Percentiles rank a stretch among this genome's conserved stretches.
These are phyloP conservation scores for Clarias batrachus DNA, from an alignment of 2,113 vertebrate genomes.

Conservation along the genomic window DNA sequence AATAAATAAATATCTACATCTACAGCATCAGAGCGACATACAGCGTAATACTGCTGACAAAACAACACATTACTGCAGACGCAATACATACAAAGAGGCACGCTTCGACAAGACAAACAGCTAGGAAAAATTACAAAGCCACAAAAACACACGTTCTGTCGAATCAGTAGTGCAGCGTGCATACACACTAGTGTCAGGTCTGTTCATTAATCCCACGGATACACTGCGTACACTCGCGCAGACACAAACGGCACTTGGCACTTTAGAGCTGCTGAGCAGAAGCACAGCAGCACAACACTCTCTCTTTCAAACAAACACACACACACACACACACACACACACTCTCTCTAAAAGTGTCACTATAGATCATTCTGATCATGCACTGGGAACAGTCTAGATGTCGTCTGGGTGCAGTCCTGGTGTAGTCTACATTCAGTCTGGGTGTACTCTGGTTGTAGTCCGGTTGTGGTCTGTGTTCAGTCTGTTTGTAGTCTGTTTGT, in stretches of 20 bases:
- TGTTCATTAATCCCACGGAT: slow-evolving; percentile 2
- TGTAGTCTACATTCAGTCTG: too few species aligned
- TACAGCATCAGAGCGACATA: slow-evolving; percentile 2
- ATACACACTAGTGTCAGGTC: slow-evolving; percentile 31
- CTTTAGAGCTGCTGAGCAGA: slow-evolving; percentile 36
- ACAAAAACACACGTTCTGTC: not conserved
- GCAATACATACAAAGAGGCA: slow-evolving; percentile 21
- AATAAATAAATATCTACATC: not conserved
- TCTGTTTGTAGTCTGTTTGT: too few species aligned
- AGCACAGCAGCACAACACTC: slow-evolving; percentile 31
- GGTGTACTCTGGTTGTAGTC: too few species aligned
- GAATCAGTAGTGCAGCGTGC: slow-evolving; percentile 40
- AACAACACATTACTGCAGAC: slow-evolving; percentile 22
- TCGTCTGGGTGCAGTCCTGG: too few species aligned
- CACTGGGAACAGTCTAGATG: not conserved
- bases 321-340: not conserved
- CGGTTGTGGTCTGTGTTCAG: too few species aligned
- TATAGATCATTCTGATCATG: not conserved
- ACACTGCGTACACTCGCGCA: not conserved
- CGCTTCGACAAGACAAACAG: too few species aligned
- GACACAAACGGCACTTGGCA: slow-evolving; percentile 30
- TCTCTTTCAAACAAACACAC: too few species aligned
- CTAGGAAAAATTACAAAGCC: not conserved
- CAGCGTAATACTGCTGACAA: slow-evolving; percentile 30
- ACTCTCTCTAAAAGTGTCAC: not conserved